Conservation (phyloP, 2,888 invertebrate genomes). For the Phyllotreta cruciferae region DNA sequence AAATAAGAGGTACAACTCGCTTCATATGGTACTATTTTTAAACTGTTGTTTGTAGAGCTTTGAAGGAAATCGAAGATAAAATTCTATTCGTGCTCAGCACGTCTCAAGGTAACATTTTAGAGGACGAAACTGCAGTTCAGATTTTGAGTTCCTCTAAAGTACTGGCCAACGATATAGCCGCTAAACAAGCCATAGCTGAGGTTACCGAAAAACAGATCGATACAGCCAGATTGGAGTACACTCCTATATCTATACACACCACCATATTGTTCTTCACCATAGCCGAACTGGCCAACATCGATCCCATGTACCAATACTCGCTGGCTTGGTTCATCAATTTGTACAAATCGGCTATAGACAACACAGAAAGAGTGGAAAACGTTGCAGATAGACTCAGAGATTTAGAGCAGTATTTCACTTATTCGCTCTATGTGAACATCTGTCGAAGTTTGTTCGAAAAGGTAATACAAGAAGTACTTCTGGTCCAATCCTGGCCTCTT, state of each 20-base stretch:
- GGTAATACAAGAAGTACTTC: slow-evolving; percentile 57
- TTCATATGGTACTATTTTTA: no score
- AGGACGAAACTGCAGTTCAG: slow-evolving; percentile 90
- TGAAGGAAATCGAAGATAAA: slow-evolving; percentile 91
- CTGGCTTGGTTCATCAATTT: slow-evolving; percentile 92
- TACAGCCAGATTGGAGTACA: slow-evolving; percentile 81
- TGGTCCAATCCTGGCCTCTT: no score
- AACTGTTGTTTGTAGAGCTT: slow-evolving; percentile 60
- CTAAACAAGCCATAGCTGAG: slow-evolving; percentile 89
- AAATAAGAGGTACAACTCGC: slow-evolving; percentile 69
- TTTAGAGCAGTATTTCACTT: slow-evolving; percentile 83
- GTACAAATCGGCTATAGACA: slow-evolving; percentile 85
- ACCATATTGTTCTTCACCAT: slow-evolving; percentile 91
- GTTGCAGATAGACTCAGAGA: slow-evolving; percentile 76
- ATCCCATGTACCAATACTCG: slow-evolving; percentile 98
- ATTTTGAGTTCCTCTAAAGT: slow-evolving; percentile 89
- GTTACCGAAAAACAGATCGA: slow-evolving; percentile 92
- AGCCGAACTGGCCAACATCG: slow-evolving; percentile 88
- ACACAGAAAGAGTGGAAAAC: slow-evolving; percentile 84
- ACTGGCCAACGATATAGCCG: slow-evolving; percentile 88
- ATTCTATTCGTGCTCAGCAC: slow-evolving; percentile 80
- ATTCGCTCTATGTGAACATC: slow-evolving; percentile 88
- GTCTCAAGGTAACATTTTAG: slow-evolving; percentile 81
- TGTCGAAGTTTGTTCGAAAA: slow-evolving; percentile 94
- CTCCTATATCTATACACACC: slow-evolving; percentile 89